Conservation (phyloP, 2,797 vertebrate genomes). For the Hydrolagus colliei region DNA sequence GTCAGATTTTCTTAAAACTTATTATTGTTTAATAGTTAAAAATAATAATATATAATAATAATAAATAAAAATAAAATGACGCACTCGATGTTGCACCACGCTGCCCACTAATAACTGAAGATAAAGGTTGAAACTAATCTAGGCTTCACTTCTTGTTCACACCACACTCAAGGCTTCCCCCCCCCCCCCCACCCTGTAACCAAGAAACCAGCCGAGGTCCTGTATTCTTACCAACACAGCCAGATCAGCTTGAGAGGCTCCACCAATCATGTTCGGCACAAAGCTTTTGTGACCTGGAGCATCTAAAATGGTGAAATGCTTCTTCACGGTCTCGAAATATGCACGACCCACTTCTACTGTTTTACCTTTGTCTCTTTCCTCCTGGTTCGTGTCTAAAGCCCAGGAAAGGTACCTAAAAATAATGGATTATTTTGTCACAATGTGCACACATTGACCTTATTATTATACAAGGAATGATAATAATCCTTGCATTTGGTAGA, state of each 20-base stretch:
- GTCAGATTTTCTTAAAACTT: no score
- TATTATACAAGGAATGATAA: not conserved
- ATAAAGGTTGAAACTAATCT: no score
- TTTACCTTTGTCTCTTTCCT: constrained; percentile 95
- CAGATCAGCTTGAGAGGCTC: constrained; percentile 90
- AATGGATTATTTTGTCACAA: not conserved
- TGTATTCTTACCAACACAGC: constrained; percentile 81
- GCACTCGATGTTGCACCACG: no score
- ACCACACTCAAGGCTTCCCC: not conserved
- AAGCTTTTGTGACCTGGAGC: constrained; percentile 97
- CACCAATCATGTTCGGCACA: constrained; percentile 97
- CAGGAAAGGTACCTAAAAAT: constrained; percentile 85
- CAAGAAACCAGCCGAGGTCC: not conserved
- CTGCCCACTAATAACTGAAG: no score
- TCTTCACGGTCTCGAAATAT: constrained; percentile 95
- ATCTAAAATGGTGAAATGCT: constrained; percentile 96
- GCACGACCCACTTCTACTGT: constrained; percentile 93
- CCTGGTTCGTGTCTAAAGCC: constrained; percentile 96
- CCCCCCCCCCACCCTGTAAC: not conserved
- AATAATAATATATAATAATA: no score
- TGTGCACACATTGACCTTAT: not conserved
- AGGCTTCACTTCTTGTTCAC: not conserved
- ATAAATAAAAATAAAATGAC: no score
- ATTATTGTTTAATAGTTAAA: no score
- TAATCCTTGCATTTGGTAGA: no score